A percentile compares a stretch with the other conserved stretches of the same genome.
phyloP scores from a whole-genome alignment of 2,113 vertebrate genomes.

The Lichenostomus cassidix region DNA sequence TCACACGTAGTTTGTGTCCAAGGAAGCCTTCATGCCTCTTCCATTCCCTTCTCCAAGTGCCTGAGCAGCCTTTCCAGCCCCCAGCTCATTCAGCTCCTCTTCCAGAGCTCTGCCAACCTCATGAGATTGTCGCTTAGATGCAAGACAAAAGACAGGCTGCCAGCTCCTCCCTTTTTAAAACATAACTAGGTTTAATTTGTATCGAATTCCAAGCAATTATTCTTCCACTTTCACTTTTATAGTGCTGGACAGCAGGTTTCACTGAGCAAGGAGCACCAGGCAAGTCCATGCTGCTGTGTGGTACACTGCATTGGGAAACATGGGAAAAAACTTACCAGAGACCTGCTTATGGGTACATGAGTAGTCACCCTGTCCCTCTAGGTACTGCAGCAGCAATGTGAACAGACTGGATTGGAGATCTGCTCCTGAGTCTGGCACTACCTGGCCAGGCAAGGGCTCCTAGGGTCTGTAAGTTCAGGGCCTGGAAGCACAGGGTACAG shows the following conservation, averaged over 20 bases:
- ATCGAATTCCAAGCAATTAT: no score
- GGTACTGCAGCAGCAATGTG: accelerated
- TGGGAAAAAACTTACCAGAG: background rate
- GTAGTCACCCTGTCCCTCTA: no score
- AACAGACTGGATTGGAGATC: background rate
- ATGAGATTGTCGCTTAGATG: no score
- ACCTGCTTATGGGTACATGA: accelerated
- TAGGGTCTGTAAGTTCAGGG: accelerated
- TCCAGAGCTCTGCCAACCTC: accelerated
- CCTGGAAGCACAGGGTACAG: background rate
- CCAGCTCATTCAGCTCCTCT: background rate
- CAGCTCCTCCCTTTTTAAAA: background rate
- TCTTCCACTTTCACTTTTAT: no score
- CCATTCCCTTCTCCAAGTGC: background rate
- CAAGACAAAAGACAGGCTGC: accelerated
- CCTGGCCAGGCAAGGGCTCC: background rate
- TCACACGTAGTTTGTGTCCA: background rate
- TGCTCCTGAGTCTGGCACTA: background rate
- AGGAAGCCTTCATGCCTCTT: background rate
- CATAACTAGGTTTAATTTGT: no score
- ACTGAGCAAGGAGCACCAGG: accelerated
- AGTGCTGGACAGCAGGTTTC: accelerated
- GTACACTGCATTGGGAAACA: background rate
- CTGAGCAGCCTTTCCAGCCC: background rate
- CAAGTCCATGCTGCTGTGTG: accelerated